Conservation (phyloP, 1,140 invertebrate genomes). For the Ostrea edulis region DNA sequence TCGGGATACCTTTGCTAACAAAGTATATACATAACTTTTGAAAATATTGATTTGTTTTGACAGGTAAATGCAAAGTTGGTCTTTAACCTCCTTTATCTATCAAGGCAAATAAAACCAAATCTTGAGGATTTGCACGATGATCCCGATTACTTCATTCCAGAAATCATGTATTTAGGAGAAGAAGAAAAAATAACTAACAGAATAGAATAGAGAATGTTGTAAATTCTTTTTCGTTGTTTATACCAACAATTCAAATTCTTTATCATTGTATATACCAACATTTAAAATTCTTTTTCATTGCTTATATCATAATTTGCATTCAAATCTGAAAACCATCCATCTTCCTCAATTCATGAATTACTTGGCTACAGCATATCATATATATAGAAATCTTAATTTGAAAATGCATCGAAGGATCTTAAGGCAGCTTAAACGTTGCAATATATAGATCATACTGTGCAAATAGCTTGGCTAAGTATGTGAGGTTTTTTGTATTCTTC, state of each 20-base stretch:
- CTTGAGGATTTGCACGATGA: not conserved
- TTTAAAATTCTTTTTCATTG: too few relatives aligned
- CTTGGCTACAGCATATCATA: not conserved
- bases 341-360: not conserved
- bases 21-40: too few relatives aligned
- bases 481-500: not conserved
- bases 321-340: too few relatives aligned
- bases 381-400: not conserved
- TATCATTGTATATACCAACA: too few relatives aligned
- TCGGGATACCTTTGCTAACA: too few relatives aligned
- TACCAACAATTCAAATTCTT: too few relatives aligned
- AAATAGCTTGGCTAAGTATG: not conserved
- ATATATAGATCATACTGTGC: not conserved
- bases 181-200: not conserved
- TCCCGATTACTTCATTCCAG: not conserved
- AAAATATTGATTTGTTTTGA: constrained; percentile 33
- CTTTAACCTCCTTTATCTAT: not conserved
- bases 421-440: not conserved
- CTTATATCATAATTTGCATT: too few relatives aligned
- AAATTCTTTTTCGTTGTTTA: too few relatives aligned
- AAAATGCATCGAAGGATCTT: not conserved
- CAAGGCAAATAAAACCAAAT: not conserved
- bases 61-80: not conserved
- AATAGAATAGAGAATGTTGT: too few relatives aligned
- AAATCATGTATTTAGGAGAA: too few relatives aligned